Evolutionary conservation across 2,113 vertebrate species (phyloP).

Genomic region (Gallinago paraguaiae): DNA sequence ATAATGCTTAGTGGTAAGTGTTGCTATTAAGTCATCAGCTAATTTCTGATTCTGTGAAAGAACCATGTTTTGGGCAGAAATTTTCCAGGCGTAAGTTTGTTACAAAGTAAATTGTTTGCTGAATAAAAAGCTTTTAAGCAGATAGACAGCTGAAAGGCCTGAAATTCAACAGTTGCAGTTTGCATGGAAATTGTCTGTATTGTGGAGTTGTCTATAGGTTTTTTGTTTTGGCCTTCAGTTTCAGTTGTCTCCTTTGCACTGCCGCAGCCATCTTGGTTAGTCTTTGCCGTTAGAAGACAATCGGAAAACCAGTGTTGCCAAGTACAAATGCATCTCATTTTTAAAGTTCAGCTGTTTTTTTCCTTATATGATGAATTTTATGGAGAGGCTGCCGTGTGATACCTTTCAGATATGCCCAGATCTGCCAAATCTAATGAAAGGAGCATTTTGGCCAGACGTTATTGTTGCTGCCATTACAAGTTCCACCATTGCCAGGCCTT

Average conservation of each 20-base stretch:
- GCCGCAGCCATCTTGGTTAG: constrained; percentile 49
- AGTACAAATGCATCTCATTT: constrained; percentile 45
- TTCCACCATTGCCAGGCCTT: constrained; percentile 4
- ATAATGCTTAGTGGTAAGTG: not conserved
- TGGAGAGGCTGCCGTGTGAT: not conserved
- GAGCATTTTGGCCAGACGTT: not conserved
- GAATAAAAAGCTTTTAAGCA: constrained; percentile 59
- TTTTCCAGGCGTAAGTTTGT: constrained; percentile 47
- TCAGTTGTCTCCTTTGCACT: constrained; percentile 44
- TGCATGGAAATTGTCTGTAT: constrained; percentile 65
- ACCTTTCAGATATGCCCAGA: constrained; percentile 23
- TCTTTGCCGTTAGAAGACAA: constrained; percentile 51
- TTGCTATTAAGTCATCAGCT: constrained; percentile 46
- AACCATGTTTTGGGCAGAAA: constrained; percentile 46
- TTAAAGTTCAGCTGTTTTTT: constrained; percentile 29
- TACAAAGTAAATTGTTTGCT: constrained; percentile 56
- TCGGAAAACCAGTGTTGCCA: constrained; percentile 28
- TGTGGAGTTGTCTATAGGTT: constrained; percentile 52
- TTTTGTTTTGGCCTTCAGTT: constrained; percentile 55
- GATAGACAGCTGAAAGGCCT: constrained; percentile 59
- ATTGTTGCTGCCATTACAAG: not conserved
- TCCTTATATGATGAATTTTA: constrained; percentile 1
- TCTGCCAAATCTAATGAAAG: not conserved
- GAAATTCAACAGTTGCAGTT: constrained; percentile 58
- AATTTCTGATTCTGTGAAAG: constrained; percentile 60